These are phyloP conservation scores for Petaurus breviceps DNA, from an alignment of 2,113 vertebrate species.

Conservation along the genomic window DNA sequence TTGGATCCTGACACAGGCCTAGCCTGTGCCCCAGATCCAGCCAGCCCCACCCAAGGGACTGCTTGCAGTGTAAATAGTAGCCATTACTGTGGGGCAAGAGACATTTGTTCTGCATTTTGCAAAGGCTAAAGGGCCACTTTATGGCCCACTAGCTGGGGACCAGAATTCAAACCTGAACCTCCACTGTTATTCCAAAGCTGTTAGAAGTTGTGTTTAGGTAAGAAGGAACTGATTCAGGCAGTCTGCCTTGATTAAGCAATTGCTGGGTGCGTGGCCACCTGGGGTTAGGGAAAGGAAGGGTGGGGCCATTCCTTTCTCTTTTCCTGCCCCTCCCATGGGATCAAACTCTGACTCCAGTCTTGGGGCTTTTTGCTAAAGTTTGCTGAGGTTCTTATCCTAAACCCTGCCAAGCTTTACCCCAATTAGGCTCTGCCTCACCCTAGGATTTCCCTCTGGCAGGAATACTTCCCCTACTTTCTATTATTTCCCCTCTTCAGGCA, in stretches of 20 bases:
- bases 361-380: not conserved
- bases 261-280: not conserved
- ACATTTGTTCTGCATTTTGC: not conserved
- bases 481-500: too few relatives aligned
- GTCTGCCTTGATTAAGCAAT: not conserved
- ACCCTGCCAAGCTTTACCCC: not conserved
- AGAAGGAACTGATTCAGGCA: not conserved
- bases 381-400: not conserved
- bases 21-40: not conserved
- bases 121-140: not conserved
- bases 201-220: not conserved
- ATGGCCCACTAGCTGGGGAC: not conserved
- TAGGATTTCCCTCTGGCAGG: not conserved
- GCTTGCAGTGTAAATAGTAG: not conserved
- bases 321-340: not conserved
- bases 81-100: not conserved
- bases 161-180: not conserved
- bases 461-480: too few relatives aligned
- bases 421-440: not conserved
- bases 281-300: constrained; percentile 5
- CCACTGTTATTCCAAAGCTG: not conserved
- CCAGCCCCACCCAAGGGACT: not conserved
- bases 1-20: not conserved
- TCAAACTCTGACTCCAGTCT: not conserved
- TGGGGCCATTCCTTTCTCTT: constrained; percentile 31